phyloP scores from a whole-genome alignment of 2,888 invertebrate species.

The Leucania comma region DNA sequence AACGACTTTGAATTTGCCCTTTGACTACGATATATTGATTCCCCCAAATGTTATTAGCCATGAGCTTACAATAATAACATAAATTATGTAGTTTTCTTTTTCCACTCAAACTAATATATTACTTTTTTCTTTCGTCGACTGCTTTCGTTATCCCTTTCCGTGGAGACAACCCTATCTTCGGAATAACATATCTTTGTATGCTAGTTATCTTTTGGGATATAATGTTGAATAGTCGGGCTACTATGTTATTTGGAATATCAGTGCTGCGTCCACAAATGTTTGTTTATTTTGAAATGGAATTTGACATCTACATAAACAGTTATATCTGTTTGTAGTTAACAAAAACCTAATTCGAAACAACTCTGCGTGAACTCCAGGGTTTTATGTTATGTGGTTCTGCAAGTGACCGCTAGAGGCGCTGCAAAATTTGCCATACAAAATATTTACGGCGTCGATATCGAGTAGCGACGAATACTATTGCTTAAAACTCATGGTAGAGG shows the following conservation, averaged over 20 bases:
- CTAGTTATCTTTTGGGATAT: constrained; percentile 43
- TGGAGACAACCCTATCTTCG: constrained; percentile 47
- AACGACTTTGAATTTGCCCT: neutral
- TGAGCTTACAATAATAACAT: constrained; percentile 29
- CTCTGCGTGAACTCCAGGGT: no score
- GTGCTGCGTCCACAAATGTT: neutral
- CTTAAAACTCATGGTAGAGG: no score
- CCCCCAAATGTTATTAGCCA: constrained; percentile 29
- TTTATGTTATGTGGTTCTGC: no score
- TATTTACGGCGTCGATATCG: no score
- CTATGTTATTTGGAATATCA: constrained; percentile 33
- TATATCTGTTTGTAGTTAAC: no score
- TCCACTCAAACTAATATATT: constrained; percentile 55
- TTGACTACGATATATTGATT: constrained; percentile 24
- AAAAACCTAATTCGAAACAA: no score
- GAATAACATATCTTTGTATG: constrained; percentile 49
- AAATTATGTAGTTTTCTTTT: constrained; percentile 48
- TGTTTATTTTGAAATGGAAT: neutral
- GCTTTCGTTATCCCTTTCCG: constrained; percentile 38
- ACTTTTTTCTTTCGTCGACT: constrained; percentile 36
- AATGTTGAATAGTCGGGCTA: constrained; percentile 25
- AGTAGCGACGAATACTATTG: no score
- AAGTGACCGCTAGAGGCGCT: no score
- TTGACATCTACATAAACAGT: neutral
- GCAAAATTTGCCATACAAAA: no score